Evolutionary conservation across 2,888 invertebrate species (phyloP).

Genomic region (Amiota mariae): DNA sequence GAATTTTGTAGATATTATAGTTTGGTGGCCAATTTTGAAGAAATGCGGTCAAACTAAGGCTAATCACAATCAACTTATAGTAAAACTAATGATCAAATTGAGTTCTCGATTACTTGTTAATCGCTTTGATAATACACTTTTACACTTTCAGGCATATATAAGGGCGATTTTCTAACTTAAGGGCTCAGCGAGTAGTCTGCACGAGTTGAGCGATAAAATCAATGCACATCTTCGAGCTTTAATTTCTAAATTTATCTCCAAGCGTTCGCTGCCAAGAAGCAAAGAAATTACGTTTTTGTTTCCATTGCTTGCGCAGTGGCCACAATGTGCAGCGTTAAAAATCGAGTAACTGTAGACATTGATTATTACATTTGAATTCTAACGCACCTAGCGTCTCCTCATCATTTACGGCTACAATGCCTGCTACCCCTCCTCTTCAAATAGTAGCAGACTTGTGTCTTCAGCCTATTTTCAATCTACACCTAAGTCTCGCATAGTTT

Average conservation of each 20-base stretch:
- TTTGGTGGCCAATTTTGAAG: neutral
- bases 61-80: neutral
- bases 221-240: no score
- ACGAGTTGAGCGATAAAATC: no score
- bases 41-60: neutral
- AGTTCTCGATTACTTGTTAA: neutral
- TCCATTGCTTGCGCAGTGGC: constrained; percentile 37
- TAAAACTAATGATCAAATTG: neutral
- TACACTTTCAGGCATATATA: neutral
- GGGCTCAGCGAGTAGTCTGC: constrained; percentile 1
- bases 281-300: constrained; percentile 29
- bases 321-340: constrained; percentile 29
- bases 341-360: constrained; percentile 26
- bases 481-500: neutral
- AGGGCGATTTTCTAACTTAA: neutral
- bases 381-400: neutral
- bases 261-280: constrained; percentile 29
- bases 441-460: neutral
- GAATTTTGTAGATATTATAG: neutral
- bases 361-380: neutral
- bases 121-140: neutral
- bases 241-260: neutral
- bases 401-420: neutral
- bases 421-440: neutral
- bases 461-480: no score